Evolutionary conservation across 2,113 vertebrate species (phyloP).

Genomic region (Oncorhynchus tshawytscha): DNA sequence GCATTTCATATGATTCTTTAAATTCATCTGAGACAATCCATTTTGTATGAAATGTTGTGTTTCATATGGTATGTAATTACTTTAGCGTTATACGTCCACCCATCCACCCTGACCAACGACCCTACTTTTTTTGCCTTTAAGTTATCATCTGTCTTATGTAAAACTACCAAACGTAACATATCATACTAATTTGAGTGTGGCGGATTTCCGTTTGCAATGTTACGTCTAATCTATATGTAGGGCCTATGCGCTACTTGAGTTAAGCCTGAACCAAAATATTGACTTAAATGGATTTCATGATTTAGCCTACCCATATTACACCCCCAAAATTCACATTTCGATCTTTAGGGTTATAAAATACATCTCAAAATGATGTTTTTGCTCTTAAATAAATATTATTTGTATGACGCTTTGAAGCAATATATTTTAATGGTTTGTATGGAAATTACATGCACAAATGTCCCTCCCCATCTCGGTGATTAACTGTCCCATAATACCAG

Average conservation of each 20-base stretch:
- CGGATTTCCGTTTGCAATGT: too few relatives aligned
- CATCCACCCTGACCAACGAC: too few relatives aligned
- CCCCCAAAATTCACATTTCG: neutral
- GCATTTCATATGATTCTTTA: too few relatives aligned
- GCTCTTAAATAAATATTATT: neutral
- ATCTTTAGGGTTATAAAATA: neutral
- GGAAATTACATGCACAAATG: constrained; percentile 71
- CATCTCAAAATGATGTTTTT: neutral
- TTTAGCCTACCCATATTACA: constrained; percentile 58
- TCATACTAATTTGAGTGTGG: too few relatives aligned
- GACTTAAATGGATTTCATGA: constrained; percentile 84
- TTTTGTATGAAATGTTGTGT: too few relatives aligned
- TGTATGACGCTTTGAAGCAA: neutral
- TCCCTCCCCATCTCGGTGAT: constrained; percentile 78
- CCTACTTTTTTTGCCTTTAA: too few relatives aligned
- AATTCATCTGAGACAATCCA: too few relatives aligned
- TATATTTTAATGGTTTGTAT: constrained; percentile 59
- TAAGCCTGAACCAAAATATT: constrained; percentile 90
- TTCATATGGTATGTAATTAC: too few relatives aligned
- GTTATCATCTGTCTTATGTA: too few relatives aligned
- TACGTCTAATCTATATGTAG: too few relatives aligned
- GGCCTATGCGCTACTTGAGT: constrained; percentile 67
- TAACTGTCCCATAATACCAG: constrained; percentile 86
- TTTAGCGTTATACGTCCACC: too few relatives aligned
- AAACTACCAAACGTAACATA: too few relatives aligned